These are phyloP conservation scores for Burhinus oedicnemus DNA, from an alignment of 2,113 vertebrate genomes.

Conservation along the genomic window DNA sequence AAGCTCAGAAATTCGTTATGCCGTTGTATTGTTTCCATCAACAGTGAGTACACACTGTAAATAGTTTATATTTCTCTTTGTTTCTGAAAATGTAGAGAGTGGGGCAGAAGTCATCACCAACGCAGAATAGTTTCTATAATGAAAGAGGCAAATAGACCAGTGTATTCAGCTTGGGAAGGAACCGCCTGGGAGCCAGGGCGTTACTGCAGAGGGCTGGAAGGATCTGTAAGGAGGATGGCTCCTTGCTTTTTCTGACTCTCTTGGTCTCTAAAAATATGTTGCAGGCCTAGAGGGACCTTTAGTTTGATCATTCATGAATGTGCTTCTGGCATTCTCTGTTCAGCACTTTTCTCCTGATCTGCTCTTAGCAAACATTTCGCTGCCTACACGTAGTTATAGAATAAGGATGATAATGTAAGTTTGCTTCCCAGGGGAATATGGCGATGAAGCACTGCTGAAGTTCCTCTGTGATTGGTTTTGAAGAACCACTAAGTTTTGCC, in stretches of 20 bases:
- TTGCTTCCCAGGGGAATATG: background rate
- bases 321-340: background rate
- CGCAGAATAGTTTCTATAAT: background rate
- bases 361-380: background rate
- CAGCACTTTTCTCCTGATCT: background rate
- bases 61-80: background rate
- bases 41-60: background rate
- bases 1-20: background rate
- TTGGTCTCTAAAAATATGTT: background rate
- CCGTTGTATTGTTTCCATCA: background rate
- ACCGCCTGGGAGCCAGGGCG: accelerated
- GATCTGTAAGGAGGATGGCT: background rate
- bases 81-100: background rate
- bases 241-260: background rate
- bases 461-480: background rate
- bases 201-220: background rate
- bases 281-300: background rate
- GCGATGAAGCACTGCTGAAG: background rate
- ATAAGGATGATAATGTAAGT: background rate
- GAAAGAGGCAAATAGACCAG: background rate
- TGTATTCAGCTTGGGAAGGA: background rate
- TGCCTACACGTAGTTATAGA: background rate
- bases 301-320: background rate
- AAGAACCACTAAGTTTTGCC: background rate
- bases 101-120: background rate